phyloP scores from a whole-genome alignment of 2,797 vertebrate genomes.

The Eulemur rubriventer region DNA sequence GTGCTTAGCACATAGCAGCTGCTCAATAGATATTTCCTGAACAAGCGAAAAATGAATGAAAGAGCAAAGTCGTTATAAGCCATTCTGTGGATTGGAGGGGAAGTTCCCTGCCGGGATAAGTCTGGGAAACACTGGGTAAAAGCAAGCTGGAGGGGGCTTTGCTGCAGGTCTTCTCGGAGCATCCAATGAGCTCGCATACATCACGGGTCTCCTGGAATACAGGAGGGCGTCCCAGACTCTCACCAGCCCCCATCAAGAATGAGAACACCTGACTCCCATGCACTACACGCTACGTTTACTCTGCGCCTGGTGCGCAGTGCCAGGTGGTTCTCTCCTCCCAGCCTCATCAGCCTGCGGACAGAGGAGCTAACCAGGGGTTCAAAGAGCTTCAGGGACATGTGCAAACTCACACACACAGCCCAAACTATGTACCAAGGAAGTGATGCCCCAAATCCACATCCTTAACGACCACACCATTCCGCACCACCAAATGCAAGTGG shows the following conservation, averaged over 20 bases:
- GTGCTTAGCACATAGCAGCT: neutral
- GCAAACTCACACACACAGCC: neutral
- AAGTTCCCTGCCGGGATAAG: neutral
- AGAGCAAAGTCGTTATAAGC: neutral
- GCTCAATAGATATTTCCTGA: neutral
- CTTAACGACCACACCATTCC: accelerated
- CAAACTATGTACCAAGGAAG: neutral
- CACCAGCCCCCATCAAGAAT: neutral
- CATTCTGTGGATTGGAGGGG: too few species aligned
- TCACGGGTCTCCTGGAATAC: too few species aligned
- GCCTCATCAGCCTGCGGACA: too few species aligned
- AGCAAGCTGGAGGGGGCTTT: neutral
- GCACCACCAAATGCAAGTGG: neutral
- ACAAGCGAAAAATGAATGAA: neutral
- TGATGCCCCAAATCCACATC: neutral
- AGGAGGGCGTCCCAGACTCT: neutral
- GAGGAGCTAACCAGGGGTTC: neutral
- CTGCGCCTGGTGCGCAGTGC: neutral
- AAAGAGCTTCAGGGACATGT: neutral
- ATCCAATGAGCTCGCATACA: neutral
- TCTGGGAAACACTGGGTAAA: neutral
- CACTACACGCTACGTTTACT: neutral
- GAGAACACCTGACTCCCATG: neutral
- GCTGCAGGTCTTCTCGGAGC: neutral
- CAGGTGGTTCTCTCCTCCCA: too few species aligned